Conservation (phyloP, 1,140 invertebrate genomes). For the Ganaspis sp. region DNA sequence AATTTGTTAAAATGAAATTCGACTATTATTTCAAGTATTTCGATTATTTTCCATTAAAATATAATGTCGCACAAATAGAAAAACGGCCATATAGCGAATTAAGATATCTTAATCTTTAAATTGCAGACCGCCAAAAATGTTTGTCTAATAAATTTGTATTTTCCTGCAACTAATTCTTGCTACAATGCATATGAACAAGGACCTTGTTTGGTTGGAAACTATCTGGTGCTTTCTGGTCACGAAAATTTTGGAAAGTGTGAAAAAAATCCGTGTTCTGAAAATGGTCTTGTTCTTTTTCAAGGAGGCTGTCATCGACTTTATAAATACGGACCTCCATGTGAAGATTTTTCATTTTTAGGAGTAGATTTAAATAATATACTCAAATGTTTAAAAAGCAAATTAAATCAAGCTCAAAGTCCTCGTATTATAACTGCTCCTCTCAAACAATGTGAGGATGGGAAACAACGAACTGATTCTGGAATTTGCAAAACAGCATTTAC, state of each 20-base stretch:
- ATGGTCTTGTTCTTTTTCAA: conserved; percentile 75
- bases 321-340: conserved; percentile 37
- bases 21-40: too few relatives aligned
- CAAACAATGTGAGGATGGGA: neutral
- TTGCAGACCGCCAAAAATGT: neutral
- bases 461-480: neutral
- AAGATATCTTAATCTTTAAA: neutral
- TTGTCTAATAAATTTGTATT: conserved; percentile 73
- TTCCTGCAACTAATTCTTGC: conserved; percentile 79
- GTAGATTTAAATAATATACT: neutral
- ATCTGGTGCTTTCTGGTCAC: conserved; percentile 77
- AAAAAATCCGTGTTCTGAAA: conserved; percentile 77
- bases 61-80: too few relatives aligned
- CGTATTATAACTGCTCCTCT: neutral
- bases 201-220: conserved; percentile 77
- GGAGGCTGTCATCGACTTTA: conserved; percentile 76
- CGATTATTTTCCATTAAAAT: too few relatives aligned
- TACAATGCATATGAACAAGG: conserved; percentile 80
- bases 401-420: too few relatives aligned
- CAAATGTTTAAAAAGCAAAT: neutral
- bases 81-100: too few relatives aligned
- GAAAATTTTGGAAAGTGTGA: conserved; percentile 78
- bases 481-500: neutral
- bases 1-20: too few relatives aligned
- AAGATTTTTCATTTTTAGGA: neutral